Evolutionary conservation across 53 echinoderm and acorn worm genomes (phyloP).

Genomic region (Temnopleurus reevesii): DNA sequence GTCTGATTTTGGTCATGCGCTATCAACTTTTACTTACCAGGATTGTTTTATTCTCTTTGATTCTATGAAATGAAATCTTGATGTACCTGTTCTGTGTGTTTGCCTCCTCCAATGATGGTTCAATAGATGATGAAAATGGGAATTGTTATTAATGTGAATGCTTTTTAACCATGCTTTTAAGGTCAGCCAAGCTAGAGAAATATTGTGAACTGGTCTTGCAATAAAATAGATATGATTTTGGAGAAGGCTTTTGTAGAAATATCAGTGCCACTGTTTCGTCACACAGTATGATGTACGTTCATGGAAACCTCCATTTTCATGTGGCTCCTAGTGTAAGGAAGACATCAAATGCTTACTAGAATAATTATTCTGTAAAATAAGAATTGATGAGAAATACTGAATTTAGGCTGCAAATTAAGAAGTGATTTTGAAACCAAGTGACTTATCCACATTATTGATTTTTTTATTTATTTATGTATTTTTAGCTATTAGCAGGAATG

Average conservation of each 20-base stretch:
- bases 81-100: constrained; percentile 46
- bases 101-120: background rate
- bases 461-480: too few relatives aligned
- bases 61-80: constrained; percentile 12
- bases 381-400: too few relatives aligned
- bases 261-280: constrained; percentile 11
- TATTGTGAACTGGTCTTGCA: background rate
- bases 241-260: constrained; percentile 4
- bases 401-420: too few relatives aligned
- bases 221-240: background rate
- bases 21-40: constrained; percentile 10
- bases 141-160: constrained; percentile 4
- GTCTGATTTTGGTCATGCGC: background rate
- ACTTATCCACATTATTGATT: too few relatives aligned
- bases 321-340: too few relatives aligned
- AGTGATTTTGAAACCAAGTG: too few relatives aligned
- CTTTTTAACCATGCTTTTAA: constrained; percentile 22
- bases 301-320: too few relatives aligned
- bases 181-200: background rate
- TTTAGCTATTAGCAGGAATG: too few relatives aligned
- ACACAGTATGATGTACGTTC: background rate
- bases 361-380: too few relatives aligned
- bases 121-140: background rate
- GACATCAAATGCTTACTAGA: too few relatives aligned
- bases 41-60: constrained; percentile 12